Evolutionary conservation across 2,797 vertebrate genomes (phyloP).

Genomic region (Lepilemur septentrionalis): DNA sequence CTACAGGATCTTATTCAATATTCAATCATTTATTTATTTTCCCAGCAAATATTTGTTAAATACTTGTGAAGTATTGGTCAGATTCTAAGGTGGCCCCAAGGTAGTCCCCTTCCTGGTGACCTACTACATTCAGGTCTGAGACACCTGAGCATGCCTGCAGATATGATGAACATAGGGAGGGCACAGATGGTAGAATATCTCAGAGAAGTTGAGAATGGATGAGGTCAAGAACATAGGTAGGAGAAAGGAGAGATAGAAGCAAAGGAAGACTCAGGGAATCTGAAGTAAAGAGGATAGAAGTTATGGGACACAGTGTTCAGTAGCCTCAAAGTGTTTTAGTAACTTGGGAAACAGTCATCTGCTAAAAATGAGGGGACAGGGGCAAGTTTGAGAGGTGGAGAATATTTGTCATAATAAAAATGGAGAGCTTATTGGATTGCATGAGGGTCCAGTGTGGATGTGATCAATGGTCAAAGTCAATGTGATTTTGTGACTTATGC

Average conservation of each 20-base stretch:
- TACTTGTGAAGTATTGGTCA: neutral
- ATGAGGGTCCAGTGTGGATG: neutral
- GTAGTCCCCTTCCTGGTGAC: neutral
- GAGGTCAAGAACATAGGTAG: neutral
- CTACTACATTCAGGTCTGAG: neutral
- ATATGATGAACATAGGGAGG: neutral
- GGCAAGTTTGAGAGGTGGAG: neutral
- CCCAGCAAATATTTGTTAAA: slow-evolving; percentile 17
- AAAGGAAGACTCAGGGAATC: neutral
- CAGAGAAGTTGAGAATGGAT: neutral
- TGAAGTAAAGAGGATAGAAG: neutral
- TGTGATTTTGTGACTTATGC: neutral
- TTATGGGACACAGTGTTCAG: neutral
- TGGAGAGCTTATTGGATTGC: neutral
- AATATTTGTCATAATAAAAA: neutral
- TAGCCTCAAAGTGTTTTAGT: neutral
- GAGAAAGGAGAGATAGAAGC: neutral
- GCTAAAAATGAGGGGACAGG: neutral
- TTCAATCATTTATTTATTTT: slow-evolving; percentile 16
- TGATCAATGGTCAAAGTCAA: neutral
- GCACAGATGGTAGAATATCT: neutral
- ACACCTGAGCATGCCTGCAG: neutral
- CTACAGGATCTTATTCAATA: neutral
- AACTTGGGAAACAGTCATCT: neutral
- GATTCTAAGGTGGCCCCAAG: neutral